These are phyloP conservation scores for Coelogynopora nodosa DNA, from an alignment of 2,888 invertebrate genomes.

Conservation along the genomic window DNA sequence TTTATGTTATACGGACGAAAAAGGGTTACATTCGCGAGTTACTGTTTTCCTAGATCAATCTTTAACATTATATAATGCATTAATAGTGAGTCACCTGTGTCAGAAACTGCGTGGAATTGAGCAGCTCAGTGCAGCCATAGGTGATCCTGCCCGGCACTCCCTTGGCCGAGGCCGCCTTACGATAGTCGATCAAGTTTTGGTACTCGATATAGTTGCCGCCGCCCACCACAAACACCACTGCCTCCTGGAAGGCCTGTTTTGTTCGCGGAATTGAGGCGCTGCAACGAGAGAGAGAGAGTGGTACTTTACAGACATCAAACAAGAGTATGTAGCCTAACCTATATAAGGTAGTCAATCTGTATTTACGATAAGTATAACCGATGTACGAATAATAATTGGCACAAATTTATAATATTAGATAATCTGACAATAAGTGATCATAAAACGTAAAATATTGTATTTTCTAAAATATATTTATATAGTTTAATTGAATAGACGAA, in stretches of 20 bases:
- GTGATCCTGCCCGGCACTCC: constrained; percentile 72
- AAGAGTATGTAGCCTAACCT: too few species aligned
- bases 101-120: constrained; percentile 87
- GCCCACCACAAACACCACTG: constrained; percentile 64
- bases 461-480: too few species aligned
- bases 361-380: not conserved
- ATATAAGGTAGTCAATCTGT: too few species aligned
- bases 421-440: not conserved
- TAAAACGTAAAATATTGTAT: too few species aligned
- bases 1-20: too few species aligned
- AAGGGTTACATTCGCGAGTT: too few species aligned
- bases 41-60: not conserved
- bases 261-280: constrained; percentile 49
- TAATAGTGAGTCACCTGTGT: constrained; percentile 71
- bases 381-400: not conserved
- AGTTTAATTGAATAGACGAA: too few species aligned
- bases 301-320: too few species aligned
- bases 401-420: not conserved
- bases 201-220: constrained; percentile 94
- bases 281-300: constrained; percentile 71
- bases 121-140: constrained; percentile 89
- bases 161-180: constrained; percentile 70
- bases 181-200: constrained; percentile 91
- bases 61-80: too few species aligned
- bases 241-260: constrained; percentile 52